Evolutionary conservation across 2,113 vertebrate species (phyloP).

Genomic region (Podarcis muralis): DNA sequence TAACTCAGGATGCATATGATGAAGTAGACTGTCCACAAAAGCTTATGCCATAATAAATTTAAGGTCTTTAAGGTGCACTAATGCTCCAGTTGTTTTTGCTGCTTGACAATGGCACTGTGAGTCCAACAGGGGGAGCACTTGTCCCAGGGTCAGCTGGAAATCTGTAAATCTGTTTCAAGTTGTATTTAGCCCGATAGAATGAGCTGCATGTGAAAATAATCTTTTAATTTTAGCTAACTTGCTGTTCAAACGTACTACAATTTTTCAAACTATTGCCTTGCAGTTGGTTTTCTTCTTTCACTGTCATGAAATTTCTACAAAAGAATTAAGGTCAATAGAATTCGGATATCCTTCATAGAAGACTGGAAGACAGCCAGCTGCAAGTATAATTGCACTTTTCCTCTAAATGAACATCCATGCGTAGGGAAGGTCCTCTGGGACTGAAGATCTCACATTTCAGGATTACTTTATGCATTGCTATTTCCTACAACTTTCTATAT

Average conservation of each 20-base stretch:
- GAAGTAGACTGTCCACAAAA: no score
- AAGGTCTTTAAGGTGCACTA: no score
- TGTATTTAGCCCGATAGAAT: neutral
- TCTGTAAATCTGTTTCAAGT: neutral
- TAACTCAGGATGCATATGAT: no score
- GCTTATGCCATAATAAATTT: no score
- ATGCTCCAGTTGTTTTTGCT: neutral
- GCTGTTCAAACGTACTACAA: neutral
- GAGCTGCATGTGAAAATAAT: neutral
- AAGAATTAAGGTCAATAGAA: neutral
- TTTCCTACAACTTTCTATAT: neutral
- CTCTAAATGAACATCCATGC: neutral
- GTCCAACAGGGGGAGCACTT: conserved; percentile 10
- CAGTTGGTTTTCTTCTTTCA: neutral
- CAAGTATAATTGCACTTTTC: neutral
- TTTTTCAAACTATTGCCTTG: neutral
- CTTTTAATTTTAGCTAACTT: neutral
- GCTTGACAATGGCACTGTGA: neutral
- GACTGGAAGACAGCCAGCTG: neutral
- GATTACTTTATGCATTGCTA: neutral
- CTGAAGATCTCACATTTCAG: neutral
- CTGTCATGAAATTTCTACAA: neutral
- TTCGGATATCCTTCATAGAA: neutral
- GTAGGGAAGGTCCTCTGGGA: neutral
- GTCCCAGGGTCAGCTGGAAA: neutral